Base-by-base conservation (phyloP, 2,797 vertebrate genomes). In the Todus mexicanus region DNA sequence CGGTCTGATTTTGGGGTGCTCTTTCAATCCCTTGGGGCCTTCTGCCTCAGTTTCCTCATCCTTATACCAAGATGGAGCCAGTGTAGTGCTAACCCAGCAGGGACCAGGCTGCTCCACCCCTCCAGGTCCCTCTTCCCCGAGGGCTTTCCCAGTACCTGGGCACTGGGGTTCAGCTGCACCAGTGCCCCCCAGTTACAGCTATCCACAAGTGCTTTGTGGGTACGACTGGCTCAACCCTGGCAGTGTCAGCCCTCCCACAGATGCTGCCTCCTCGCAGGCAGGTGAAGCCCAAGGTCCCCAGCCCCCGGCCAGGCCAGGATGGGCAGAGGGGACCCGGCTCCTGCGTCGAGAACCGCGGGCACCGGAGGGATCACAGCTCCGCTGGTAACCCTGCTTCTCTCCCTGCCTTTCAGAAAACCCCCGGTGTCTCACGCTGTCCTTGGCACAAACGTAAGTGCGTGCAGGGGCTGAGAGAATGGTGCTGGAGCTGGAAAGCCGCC, bases 391-490 rank as follows among this genome's bases (percentile, higher is more conserved):
- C 31, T 50, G 89, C 68, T 97, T 94, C 94, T 96, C 80, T 97
- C 96, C 92, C 84, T 96, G 89, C 93, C 84, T 98, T 97, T 96
- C 97, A 98, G 98, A 97, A 94, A 96, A 96, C 84, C 90, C 97
- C 72, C 82, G 96, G 94, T 97, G 97, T 96, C 96, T 98, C 96
- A 96, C 89, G 64, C 95, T 98, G 95, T 96, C 97, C 94, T 97
- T 98, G 97, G 96, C 97, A 64, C 97, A 98, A 97, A 98, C 95
- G 98, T 98, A 98, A 97, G 95, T 96, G 94, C 9, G 18, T 73
- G 15, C 4, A n/a, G 59, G 96, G 63, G 78, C 77, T 73, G 38
- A 33, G 23, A 3, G 18, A 89, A 33, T 35, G 6, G 6, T 0
- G 3, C 31, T 42, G 71, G 61, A 50, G 37, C 71, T 47, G 37